Evolutionary conservation across 92 coral and sea anemone species (phyloP).

Genomic region (Blastomussa wellsi): DNA sequence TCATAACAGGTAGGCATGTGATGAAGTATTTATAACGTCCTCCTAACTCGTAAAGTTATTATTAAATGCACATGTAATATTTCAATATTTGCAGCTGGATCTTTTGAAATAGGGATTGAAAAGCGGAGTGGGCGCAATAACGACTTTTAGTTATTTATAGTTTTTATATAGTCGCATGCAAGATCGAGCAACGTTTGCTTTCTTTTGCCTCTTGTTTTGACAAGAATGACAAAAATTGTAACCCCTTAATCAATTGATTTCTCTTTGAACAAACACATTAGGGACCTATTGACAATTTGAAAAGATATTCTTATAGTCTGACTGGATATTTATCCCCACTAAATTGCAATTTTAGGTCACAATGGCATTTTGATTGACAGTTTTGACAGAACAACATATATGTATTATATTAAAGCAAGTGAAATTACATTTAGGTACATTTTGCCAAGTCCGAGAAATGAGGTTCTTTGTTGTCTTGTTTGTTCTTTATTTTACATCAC

Average conservation of each 20-base stretch:
- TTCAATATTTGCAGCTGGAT: too few species aligned
- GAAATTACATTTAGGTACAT: too few species aligned
- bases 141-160: not conserved
- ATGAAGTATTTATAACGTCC: not conserved
- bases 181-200: not conserved
- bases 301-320: not conserved
- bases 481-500: too few species aligned
- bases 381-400: not conserved
- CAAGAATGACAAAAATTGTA: not conserved
- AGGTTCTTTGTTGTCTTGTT: too few species aligned
- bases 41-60: not conserved
- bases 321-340: not conserved
- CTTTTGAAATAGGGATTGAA: not conserved
- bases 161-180: not conserved
- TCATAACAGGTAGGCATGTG: slow-evolving; percentile 27
- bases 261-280: not conserved
- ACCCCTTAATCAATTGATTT: not conserved
- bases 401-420: not conserved
- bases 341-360: not conserved
- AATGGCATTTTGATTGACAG: not conserved
- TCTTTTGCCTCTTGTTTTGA: not conserved
- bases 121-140: not conserved
- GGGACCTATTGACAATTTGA: not conserved
- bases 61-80: not conserved
- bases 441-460: too few species aligned